These are phyloP conservation scores for Hirundo rustica DNA, from an alignment of 2,797 vertebrate species.

Conservation along the genomic window DNA sequence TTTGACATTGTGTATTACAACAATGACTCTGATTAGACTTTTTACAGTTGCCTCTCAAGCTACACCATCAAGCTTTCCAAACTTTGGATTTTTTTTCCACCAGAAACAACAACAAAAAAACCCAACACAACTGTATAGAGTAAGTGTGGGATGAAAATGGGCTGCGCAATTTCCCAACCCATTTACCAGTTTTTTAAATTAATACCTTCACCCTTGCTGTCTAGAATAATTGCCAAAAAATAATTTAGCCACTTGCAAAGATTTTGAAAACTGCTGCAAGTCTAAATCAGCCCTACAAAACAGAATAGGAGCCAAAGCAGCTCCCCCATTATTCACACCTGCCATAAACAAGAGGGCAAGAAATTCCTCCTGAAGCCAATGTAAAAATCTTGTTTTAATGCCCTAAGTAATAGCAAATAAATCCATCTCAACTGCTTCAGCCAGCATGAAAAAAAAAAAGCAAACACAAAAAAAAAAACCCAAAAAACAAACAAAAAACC, in stretches of 20 bases:
- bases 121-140: neutral
- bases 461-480: neutral
- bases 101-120: neutral
- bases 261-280: neutral
- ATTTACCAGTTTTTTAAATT: conserved; percentile 9
- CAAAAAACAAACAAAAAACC: too few species aligned
- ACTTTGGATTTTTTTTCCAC: neutral
- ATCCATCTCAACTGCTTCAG: neutral
- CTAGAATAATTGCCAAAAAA: neutral
- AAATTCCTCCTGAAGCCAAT: neutral
- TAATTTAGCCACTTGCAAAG: neutral
- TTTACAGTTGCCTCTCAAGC: neutral
- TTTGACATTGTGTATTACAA: neutral
- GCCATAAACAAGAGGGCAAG: neutral
- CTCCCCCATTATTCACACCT: neutral
- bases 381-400: neutral
- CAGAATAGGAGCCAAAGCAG: neutral
- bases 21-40: neutral
- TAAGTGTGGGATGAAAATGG: neutral
- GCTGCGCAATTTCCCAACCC: neutral
- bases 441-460: neutral
- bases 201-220: neutral
- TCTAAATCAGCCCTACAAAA: neutral
- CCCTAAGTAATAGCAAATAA: conserved; percentile 12
- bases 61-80: neutral